These are phyloP conservation scores for Euura saliciscinereae DNA, from an alignment of 1,140 invertebrate genomes.

Conservation along the genomic window DNA sequence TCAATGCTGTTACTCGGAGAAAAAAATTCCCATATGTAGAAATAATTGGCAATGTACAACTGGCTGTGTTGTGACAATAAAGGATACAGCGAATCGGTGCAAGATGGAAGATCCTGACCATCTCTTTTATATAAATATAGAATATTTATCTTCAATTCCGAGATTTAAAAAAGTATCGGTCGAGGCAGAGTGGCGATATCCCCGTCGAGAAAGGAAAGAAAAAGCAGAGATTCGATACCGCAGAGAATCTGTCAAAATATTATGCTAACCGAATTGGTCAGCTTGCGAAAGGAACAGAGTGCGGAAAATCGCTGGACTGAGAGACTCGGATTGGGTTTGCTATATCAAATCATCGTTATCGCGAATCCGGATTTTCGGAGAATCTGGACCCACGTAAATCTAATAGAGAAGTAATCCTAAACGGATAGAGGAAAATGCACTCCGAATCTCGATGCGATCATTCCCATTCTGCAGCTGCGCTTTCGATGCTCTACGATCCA, in stretches of 20 bases:
- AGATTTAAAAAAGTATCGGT: background rate
- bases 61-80: too few relatives aligned
- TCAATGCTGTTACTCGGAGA: too few relatives aligned
- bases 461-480: background rate
- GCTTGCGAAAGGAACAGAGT: slow-evolving; percentile 15
- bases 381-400: slow-evolving; percentile 15
- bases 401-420: slow-evolving; percentile 8
- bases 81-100: too few relatives aligned
- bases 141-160: background rate
- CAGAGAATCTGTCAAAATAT: slow-evolving; percentile 40
- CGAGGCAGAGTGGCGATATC: background rate
- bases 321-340: slow-evolving; percentile 7
- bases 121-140: background rate
- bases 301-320: slow-evolving; percentile 9
- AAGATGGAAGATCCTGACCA: too few relatives aligned
- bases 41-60: too few relatives aligned
- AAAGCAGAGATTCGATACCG: slow-evolving; percentile 33
- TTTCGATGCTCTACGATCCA: background rate
- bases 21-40: too few relatives aligned
- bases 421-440: background rate
- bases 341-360: slow-evolving; percentile 54
- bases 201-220: background rate
- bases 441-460: background rate
- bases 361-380: slow-evolving; percentile 17
- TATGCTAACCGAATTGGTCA: slow-evolving; percentile 51